phyloP scores from a whole-genome alignment of 1,140 invertebrate genomes.

The Eupeodes corollae region DNA sequence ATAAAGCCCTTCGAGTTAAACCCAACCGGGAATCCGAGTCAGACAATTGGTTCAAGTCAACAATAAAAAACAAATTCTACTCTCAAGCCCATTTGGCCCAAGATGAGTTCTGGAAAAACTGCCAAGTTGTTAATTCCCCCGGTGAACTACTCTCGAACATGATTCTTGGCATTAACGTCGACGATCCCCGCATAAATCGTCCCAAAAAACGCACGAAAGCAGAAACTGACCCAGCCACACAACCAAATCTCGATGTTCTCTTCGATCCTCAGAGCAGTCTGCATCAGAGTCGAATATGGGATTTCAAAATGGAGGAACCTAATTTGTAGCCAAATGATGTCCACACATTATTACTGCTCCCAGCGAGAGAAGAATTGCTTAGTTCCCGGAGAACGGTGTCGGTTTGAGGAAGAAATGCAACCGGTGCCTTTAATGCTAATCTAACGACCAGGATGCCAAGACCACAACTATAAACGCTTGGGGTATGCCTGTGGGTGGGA shows the following conservation, averaged over 20 bases:
- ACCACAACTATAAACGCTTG: constrained; percentile 40
- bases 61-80: constrained; percentile 12
- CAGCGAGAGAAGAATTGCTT: constrained; percentile 51
- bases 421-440: constrained; percentile 67
- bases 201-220: constrained; percentile 59
- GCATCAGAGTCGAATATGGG: constrained; percentile 54
- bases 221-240: constrained; percentile 28
- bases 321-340: constrained; percentile 48
- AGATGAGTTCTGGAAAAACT: constrained; percentile 47
- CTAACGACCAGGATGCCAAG: constrained; percentile 57
- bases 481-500: constrained; percentile 74
- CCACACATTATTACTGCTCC: constrained; percentile 54
- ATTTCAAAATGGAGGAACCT: constrained; percentile 43
- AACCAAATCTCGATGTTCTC: constrained; percentile 9
- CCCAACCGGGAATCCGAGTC: constrained; percentile 10
- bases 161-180: constrained; percentile 61
- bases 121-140: constrained; percentile 44
- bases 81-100: constrained; percentile 30
- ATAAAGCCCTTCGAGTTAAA: constrained; percentile 43
- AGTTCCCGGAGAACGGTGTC: constrained; percentile 53
- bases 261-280: constrained; percentile 8
- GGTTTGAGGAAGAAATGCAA: constrained; percentile 44
- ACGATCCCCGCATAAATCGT: constrained; percentile 72
- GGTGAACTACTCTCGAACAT: constrained; percentile 54
- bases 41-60: constrained; percentile 13